Base-by-base conservation (phyloP, 92 coral and sea anemone species). In the Porites evermanni region DNA sequence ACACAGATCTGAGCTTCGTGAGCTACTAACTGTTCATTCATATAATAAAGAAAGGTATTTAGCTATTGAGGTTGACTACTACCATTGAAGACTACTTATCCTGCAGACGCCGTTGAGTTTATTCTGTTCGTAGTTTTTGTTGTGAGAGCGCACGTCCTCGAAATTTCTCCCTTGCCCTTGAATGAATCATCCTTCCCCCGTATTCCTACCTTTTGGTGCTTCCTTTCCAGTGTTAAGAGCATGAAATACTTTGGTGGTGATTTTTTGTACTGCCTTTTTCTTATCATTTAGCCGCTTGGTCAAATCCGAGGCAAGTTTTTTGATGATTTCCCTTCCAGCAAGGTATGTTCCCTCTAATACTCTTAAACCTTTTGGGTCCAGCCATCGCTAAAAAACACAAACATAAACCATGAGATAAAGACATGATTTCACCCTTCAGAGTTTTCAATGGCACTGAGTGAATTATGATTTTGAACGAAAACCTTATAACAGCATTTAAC, bases 191-290 rank as follows among this genome's bases (percentile, higher is more conserved):
- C 4, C 17, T 23, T 58, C 16, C 13, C 18, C 61, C 61, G 3
- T 26, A 7, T 44, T 16, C 81, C 24, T 77, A 77, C 81, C 81
- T 61, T 77, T 70, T 61, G 81, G 44, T 2, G 81, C 70, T 58
- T 12, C 7, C 2, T 29, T 77, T 29, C 16, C 54, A 29, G 81
- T 24, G 26, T 38, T 59, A 2, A 77, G 70, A 60, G 21, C 50
- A 9, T n/a, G 23, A 6, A 14, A 16, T 3, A 64, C 53, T 8
- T 16, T 16, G 29, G 12, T 18, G 4, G 65, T 53, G 21, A 77
- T 64, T 8, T 10, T 32, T 58, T 77, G 51, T 8, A 77, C 52
- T 29, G 70, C 81, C 10, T 12, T 11, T 29, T 26, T 58, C 70
- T 59, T 77, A 4, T 77, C 69, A 7, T 32, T 60, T 6, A 77